A percentile compares a stretch with the other conserved stretches of the same genome.
Evolutionary conservation across 64 coral and sea anemone genomes (phyloP).

Genomic region (Montipora efflorescens): DNA sequence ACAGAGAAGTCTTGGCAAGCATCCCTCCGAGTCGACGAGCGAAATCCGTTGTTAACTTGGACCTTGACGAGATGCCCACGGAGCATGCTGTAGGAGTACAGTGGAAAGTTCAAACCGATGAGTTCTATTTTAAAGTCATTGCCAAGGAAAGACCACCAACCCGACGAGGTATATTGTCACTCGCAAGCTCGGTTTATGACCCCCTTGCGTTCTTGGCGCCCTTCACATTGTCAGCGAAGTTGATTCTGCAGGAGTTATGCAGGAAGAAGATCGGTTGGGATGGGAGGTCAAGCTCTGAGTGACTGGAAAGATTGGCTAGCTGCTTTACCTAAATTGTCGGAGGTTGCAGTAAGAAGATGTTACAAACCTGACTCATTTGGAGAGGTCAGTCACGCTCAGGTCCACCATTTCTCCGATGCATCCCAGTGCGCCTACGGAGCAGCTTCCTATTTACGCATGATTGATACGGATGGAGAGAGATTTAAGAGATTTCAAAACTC

Average conservation of each 20-base stretch:
- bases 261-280: not conserved
- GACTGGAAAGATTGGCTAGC: conserved; percentile 15
- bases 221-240: not conserved
- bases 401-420: not conserved
- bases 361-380: conserved; percentile 27
- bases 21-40: not conserved
- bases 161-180: not conserved
- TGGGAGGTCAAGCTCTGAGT: not conserved
- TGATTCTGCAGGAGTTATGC: not conserved
- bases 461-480: not conserved
- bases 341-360: not conserved
- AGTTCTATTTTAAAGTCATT: not conserved
- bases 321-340: not conserved
- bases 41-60: not conserved
- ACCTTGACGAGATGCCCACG: conserved; percentile 5
- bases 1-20: not conserved
- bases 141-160: not conserved
- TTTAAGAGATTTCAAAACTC: conserved; percentile 30
- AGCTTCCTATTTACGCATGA: conserved; percentile 29
- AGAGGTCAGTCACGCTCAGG: not conserved
- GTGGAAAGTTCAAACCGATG: conserved; percentile 23
- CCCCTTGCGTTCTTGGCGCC: not conserved
- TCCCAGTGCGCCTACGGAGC: conserved; percentile 24
- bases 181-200: not conserved
- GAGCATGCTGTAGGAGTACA: conserved; percentile 7